Conservation (phyloP, 2,888 invertebrate species). For the Notodonta ziczac region DNA sequence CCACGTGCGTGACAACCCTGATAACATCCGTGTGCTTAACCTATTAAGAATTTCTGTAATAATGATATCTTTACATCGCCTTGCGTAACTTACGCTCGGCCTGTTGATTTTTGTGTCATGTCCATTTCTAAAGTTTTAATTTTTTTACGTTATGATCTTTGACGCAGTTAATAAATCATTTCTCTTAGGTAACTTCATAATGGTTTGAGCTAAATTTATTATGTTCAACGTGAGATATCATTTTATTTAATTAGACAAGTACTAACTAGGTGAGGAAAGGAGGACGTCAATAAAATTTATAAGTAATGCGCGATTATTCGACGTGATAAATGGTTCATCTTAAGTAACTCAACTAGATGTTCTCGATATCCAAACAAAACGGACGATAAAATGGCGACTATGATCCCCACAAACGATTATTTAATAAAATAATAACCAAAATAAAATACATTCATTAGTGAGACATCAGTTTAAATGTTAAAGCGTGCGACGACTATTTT, state of each 20-base stretch:
- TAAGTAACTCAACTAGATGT: slow-evolving; percentile 14
- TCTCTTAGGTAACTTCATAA: slow-evolving; percentile 2
- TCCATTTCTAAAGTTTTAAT: background rate
- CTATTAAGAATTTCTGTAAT: slow-evolving; percentile 54
- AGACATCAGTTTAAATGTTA: slow-evolving; percentile 15
- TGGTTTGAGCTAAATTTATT: slow-evolving; percentile 2
- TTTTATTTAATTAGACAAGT: slow-evolving; percentile 22
- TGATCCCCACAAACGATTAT: slow-evolving; percentile 9
- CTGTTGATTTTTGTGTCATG: slow-evolving; percentile 11
- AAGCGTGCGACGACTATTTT: slow-evolving; percentile 21
- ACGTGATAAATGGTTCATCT: slow-evolving; percentile 18
- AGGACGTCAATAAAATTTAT: slow-evolving; percentile 16
- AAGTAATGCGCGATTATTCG: slow-evolving; percentile 7
- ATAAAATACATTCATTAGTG: slow-evolving; percentile 25
- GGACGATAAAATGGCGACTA: slow-evolving; percentile 2
- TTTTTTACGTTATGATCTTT: background rate
- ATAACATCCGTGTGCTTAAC: slow-evolving; percentile 62
- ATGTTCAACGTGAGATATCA: slow-evolving; percentile 3
- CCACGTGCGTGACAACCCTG: slow-evolving; percentile 4
- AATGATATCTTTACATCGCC: slow-evolving; percentile 24
- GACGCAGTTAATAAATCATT: slow-evolving; percentile 2
- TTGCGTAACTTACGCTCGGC: slow-evolving; percentile 22
- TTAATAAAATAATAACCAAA: slow-evolving; percentile 21
- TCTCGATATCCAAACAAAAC: slow-evolving; percentile 12
- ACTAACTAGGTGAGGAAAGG: slow-evolving; percentile 13